A percentile compares a stretch with the other conserved stretches of the same genome.
phyloP scores from a whole-genome alignment of 2,797 vertebrate genomes.

The Cephalopachus bancanus region DNA sequence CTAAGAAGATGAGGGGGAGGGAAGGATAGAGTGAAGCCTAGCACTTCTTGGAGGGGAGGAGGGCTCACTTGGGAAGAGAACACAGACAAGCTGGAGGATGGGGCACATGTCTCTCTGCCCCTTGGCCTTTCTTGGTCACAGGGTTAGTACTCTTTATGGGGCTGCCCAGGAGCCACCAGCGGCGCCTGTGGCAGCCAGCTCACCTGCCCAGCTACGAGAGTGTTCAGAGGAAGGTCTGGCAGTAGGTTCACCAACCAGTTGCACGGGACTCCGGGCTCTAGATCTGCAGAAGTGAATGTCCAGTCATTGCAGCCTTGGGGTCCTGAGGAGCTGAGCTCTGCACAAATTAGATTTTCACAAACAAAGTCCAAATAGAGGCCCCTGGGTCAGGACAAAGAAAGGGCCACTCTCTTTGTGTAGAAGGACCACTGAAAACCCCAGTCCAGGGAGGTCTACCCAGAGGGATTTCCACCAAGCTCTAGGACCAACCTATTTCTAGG shows the following conservation, averaged over 20 bases:
- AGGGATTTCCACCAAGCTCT: not conserved
- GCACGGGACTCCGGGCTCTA: constrained; percentile 91
- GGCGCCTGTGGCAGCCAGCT: constrained; percentile 88
- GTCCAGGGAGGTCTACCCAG: constrained; percentile 66
- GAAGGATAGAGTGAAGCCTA: not conserved
- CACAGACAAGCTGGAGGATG: not conserved
- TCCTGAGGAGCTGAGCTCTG: not conserved
- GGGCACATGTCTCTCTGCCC: not conserved
- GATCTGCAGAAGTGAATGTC: constrained; percentile 87
- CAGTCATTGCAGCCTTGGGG: not conserved
- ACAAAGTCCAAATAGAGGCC: not conserved
- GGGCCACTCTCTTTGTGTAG: not conserved
- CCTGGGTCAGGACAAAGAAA: not conserved
- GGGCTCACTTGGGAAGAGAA: not conserved
- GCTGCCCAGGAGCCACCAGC: constrained; percentile 90
- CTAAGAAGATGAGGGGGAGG: not conserved
- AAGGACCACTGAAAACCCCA: not conserved
- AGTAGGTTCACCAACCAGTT: constrained; percentile 94
- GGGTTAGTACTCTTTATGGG: constrained; percentile 89
- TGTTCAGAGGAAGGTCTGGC: constrained; percentile 92
- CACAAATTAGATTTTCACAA: not conserved
- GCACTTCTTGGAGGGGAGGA: not conserved
- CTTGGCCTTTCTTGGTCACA: constrained; percentile 14
- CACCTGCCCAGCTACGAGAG: constrained; percentile 93
- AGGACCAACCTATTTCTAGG: not conserved